Evolutionary conservation across 2,797 vertebrate species (phyloP).

Genomic region (Naso thynnoides): DNA sequence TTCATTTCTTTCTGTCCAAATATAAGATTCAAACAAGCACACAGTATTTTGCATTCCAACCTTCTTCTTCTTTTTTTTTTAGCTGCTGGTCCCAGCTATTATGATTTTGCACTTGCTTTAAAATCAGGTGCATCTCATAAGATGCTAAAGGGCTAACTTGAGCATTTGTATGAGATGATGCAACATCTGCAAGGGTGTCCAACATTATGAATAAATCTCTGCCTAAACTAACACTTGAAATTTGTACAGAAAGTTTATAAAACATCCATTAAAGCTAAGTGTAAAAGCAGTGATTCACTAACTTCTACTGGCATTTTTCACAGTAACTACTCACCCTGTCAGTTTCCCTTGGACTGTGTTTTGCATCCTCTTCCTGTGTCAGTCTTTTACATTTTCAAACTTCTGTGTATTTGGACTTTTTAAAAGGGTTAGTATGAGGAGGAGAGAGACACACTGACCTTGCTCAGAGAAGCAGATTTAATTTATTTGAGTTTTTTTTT

Average conservation of each 20-base stretch:
- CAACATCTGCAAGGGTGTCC: too few species aligned
- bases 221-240: too few species aligned
- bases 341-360: neutral
- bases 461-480: slow-evolving; percentile 16
- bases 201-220: too few species aligned
- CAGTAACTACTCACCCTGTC: neutral
- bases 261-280: neutral
- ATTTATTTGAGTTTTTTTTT: slow-evolving; percentile 20
- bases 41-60: too few species aligned
- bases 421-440: neutral
- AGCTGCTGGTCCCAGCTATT: too few species aligned
- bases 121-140: too few species aligned
- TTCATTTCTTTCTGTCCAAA: too few species aligned
- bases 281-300: neutral
- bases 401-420: neutral
- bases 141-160: too few species aligned
- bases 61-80: too few species aligned
- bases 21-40: too few species aligned
- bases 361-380: neutral
- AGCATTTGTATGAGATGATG: too few species aligned
- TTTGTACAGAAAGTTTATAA: neutral
- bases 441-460: slow-evolving; percentile 1
- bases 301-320: neutral
- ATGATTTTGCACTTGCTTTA: too few species aligned
- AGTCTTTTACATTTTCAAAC: neutral